Conservation (phyloP, 1,140 invertebrate genomes). For the Lanistes nyassanus region DNA sequence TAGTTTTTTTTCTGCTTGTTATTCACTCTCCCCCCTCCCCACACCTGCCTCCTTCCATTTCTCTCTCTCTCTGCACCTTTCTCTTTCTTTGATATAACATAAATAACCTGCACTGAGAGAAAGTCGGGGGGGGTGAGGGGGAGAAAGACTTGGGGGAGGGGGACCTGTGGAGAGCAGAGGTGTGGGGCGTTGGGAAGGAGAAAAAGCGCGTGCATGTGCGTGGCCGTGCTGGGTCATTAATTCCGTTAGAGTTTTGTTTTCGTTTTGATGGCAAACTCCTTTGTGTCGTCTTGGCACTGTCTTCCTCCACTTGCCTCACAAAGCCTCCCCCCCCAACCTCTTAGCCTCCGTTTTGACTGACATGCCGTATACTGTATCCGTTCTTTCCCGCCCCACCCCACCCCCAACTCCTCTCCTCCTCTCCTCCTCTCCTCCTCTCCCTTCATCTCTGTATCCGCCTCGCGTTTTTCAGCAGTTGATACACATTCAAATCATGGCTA, state of each 20-base stretch:
- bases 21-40: too few relatives aligned
- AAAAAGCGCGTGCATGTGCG: neutral
- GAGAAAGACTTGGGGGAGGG: too few relatives aligned
- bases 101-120: too few relatives aligned
- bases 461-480: neutral
- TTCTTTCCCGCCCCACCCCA: slow-evolving; percentile 16
- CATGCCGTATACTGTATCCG: neutral
- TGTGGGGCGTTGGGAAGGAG: neutral
- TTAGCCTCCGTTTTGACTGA: too few relatives aligned
- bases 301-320: too few relatives aligned
- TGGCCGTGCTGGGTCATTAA: neutral
- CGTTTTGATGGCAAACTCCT: neutral
- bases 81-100: too few relatives aligned
- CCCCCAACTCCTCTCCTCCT: slow-evolving; percentile 5
- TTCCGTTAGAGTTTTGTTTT: neutral
- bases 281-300: too few relatives aligned
- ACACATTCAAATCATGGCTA: neutral
- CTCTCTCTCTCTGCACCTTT: neutral
- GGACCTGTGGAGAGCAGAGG: neutral
- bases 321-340: too few relatives aligned
- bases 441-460: neutral
- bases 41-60: too few relatives aligned
- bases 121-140: neutral
- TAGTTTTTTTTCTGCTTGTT: too few relatives aligned
- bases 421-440: slow-evolving; percentile 29